A percentile compares a stretch with the other conserved stretches of the same genome.
Conservation (phyloP, 1,140 invertebrate species). For the Drosophila kohkoa region DNA sequence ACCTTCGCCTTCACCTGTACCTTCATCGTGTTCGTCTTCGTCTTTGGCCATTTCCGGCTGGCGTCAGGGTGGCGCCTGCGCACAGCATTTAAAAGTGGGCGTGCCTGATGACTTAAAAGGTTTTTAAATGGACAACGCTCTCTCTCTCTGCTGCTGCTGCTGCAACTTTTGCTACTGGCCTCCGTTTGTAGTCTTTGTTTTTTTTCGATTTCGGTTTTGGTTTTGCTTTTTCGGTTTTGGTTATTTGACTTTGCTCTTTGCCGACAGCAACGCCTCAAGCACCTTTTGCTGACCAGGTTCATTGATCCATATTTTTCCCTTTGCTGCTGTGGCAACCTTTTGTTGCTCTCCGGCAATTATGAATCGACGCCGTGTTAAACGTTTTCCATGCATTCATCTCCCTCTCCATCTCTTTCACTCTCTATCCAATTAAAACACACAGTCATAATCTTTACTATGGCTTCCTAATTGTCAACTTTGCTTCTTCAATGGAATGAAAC, state of each 20-base stretch:
- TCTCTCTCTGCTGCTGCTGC: slow-evolving; percentile 11
- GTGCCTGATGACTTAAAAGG: slow-evolving; percentile 83
- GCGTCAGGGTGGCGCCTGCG: slow-evolving; percentile 81
- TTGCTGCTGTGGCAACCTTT: slow-evolving; percentile 19
- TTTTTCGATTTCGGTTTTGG: not conserved
- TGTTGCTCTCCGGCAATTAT: slow-evolving; percentile 38
- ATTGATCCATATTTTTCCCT: slow-evolving; percentile 66
- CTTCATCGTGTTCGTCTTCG: not conserved
- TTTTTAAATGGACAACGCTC: slow-evolving; percentile 72
- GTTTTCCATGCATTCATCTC: slow-evolving; percentile 15
- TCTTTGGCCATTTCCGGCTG: slow-evolving; percentile 67
- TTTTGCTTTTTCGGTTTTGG: slow-evolving; percentile 21
- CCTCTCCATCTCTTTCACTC: not conserved
- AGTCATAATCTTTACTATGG: not conserved
- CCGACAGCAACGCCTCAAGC: slow-evolving; percentile 73
- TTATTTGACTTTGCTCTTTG: slow-evolving; percentile 59
- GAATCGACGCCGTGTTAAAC: slow-evolving; percentile 59
- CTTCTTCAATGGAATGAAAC: not conserved
- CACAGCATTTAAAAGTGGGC: slow-evolving; percentile 72
- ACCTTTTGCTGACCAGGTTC: slow-evolving; percentile 55
- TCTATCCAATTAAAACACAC: slow-evolving; percentile 9
- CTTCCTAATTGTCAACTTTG: slow-evolving; percentile 10
- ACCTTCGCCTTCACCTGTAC: not conserved
- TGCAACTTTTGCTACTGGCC: slow-evolving; percentile 23
- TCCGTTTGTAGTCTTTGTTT: slow-evolving; percentile 4